These are phyloP conservation scores for Microcebus ravelobensis DNA, from an alignment of 2,113 vertebrate species.

Conservation along the genomic window DNA sequence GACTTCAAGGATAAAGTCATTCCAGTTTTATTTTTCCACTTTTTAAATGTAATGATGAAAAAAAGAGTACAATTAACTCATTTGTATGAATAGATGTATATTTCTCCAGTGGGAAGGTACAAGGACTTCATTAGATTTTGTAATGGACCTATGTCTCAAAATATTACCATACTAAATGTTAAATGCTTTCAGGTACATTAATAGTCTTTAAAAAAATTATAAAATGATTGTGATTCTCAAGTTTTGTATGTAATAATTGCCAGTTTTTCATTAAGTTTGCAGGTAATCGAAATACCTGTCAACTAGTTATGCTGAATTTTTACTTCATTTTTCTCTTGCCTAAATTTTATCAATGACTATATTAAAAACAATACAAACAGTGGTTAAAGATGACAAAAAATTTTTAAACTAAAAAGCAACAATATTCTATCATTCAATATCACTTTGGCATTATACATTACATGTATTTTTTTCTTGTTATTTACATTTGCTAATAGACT, in stretches of 20 bases:
- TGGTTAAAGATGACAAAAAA: background rate
- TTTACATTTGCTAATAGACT: background rate
- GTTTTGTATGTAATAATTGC: background rate
- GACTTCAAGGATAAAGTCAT: background rate
- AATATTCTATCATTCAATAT: background rate
- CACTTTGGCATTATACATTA: background rate
- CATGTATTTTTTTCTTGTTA: background rate
- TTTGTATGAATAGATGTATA: background rate
- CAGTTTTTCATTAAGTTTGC: background rate
- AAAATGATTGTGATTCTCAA: constrained; percentile 23
- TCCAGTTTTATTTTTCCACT: background rate
- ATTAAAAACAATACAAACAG: background rate
- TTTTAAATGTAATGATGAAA: constrained; percentile 20
- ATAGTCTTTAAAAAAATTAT: background rate
- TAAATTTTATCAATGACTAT: constrained; percentile 25
- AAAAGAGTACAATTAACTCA: background rate
- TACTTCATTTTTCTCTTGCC: background rate
- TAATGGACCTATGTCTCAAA: background rate
- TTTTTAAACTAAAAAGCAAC: background rate
- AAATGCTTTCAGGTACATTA: background rate
- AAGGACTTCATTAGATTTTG: background rate
- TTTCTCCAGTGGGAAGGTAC: background rate
- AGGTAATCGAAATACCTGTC: background rate
- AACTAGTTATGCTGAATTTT: background rate
- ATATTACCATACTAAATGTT: background rate